phyloP scores from a whole-genome alignment of 2,113 vertebrate species.

The Zapus hudsonius region DNA sequence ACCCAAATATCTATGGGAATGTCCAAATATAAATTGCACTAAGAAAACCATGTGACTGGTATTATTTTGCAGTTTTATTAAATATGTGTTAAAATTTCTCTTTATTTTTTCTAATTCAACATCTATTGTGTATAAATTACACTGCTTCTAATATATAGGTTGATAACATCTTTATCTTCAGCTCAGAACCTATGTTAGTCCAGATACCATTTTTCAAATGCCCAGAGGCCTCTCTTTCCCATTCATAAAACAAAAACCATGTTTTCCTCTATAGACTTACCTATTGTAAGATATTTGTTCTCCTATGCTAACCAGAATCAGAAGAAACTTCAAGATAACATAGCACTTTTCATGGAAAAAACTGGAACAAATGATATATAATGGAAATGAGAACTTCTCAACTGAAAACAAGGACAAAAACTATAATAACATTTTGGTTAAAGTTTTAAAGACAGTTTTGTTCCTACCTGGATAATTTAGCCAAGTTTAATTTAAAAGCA shows the following conservation, averaged over 20 bases:
- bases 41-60: background rate
- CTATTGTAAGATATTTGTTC: too few species aligned
- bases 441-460: background rate
- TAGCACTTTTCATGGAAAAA: background rate
- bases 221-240: background rate
- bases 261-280: background rate
- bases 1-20: background rate
- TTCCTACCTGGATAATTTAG: too few species aligned
- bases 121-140: background rate
- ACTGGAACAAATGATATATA: background rate
- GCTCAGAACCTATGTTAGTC: background rate
- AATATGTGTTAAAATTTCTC: background rate
- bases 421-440: background rate
- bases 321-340: background rate
- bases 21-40: background rate
- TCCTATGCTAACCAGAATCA: background rate
- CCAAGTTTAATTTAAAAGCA: too few species aligned
- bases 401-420: background rate
- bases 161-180: background rate
- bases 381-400: background rate
- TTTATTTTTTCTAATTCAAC: background rate
- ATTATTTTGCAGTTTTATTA: background rate
- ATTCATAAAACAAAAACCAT: background rate
- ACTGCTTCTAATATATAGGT: background rate
- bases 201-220: background rate